These are phyloP conservation scores for Phasia obesa DNA, from an alignment of 2,888 invertebrate genomes.

Conservation along the genomic window DNA sequence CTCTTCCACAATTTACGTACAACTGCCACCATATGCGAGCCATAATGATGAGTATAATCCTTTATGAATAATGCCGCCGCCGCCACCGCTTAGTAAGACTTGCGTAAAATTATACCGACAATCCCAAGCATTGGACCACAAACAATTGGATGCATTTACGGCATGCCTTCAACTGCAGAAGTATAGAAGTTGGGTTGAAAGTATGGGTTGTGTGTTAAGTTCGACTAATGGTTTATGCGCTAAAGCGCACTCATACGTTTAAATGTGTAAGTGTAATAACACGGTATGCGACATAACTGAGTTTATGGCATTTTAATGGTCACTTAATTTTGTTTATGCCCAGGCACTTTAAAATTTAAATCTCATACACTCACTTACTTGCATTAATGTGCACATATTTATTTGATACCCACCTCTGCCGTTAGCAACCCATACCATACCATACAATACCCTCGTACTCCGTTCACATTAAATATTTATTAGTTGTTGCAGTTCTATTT, in stretches of 20 bases:
- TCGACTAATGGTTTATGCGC: constrained; percentile 4
- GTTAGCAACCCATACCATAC: constrained; percentile 22
- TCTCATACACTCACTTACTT: constrained; percentile 29
- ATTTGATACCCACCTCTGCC: constrained; percentile 32
- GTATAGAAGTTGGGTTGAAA: neutral
- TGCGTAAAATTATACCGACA: constrained; percentile 48
- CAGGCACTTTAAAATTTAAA: constrained; percentile 61
- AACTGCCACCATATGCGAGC: constrained; percentile 37
- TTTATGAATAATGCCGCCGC: constrained; percentile 67
- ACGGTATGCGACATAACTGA: constrained; percentile 77
- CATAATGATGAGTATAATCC: constrained; percentile 64
- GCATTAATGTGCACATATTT: constrained; percentile 35
- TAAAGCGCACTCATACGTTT: neutral
- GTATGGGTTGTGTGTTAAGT: constrained; percentile 4
- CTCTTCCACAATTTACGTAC: constrained; percentile 48
- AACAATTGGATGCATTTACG: constrained; percentile 36
- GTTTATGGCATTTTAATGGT: constrained; percentile 83
- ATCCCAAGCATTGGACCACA: constrained; percentile 24
- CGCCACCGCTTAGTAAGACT: constrained; percentile 60
- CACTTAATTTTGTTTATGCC: constrained; percentile 83
- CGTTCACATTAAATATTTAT: constrained; percentile 50
- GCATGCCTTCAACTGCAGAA: constrained; percentile 40
- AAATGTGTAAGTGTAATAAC: constrained; percentile 55
- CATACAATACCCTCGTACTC: constrained; percentile 18
- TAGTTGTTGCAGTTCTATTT: neutral